Conservation (phyloP, 1,140 invertebrate species). For the Drosophila micromelanica region DNA sequence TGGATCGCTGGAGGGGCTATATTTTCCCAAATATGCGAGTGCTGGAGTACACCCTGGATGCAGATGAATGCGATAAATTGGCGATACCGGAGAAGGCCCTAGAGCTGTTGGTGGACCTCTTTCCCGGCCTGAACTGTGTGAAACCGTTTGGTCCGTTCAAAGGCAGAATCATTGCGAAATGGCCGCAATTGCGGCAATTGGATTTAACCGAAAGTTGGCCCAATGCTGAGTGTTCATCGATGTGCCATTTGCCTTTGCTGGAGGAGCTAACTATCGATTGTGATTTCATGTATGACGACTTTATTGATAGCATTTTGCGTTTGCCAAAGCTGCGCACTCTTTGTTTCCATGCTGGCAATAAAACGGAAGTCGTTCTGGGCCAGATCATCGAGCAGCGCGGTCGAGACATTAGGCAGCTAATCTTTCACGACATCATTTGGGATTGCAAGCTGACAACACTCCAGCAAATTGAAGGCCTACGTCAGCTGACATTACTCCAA, state of each 20-base stretch:
- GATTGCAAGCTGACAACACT: background rate
- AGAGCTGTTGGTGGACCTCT: background rate
- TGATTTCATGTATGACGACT: background rate
- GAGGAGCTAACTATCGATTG: conserved; percentile 14
- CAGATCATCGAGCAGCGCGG: background rate
- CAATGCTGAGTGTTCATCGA: background rate
- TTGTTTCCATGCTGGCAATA: background rate
- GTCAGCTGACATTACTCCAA: conserved; percentile 6
- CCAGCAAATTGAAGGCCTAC: background rate
- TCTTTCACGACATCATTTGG: conserved; percentile 19
- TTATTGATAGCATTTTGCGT: background rate
- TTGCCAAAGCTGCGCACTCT: conserved; percentile 15
- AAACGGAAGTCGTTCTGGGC: background rate
- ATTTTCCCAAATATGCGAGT: background rate
- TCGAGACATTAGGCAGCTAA: background rate
- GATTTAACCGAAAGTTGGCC: background rate
- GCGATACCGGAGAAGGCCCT: background rate
- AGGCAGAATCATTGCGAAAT: background rate
- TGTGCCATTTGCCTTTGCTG: background rate
- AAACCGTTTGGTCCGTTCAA: background rate
- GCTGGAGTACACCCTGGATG: conserved; percentile 6
- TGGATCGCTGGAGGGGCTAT: background rate
- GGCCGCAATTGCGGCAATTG: conserved; percentile 11
- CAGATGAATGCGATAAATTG: conserved; percentile 1
- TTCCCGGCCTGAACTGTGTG: background rate